phyloP scores from a whole-genome alignment of 2,888 invertebrate genomes.

The Proisotoma minuta region DNA sequence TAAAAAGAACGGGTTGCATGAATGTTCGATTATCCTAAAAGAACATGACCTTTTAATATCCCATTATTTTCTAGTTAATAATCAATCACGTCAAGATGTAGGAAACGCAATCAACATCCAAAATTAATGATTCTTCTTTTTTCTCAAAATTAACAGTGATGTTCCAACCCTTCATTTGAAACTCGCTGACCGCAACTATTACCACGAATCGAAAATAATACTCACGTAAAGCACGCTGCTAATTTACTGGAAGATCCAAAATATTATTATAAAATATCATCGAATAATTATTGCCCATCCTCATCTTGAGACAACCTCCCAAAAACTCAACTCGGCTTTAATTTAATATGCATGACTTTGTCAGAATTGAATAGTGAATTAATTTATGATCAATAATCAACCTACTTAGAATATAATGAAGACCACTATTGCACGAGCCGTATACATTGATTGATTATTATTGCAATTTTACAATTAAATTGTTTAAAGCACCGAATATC shows the following conservation, averaged over 20 bases:
- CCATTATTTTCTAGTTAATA: constrained; percentile 11
- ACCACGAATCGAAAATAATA: not conserved
- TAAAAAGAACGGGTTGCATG: too few relatives aligned
- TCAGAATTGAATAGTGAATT: constrained; percentile 1
- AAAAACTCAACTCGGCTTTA: not conserved
- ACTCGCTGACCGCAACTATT: not conserved
- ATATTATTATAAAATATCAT: not conserved
- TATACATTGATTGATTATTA: too few relatives aligned
- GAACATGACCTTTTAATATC: constrained; percentile 13
- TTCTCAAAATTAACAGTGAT: constrained; percentile 7
- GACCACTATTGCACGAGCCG: not conserved
- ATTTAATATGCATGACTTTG: constrained; percentile 15
- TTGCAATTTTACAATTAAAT: too few relatives aligned
- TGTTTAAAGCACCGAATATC: too few relatives aligned
- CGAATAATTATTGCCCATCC: not conserved
- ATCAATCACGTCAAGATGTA: constrained; percentile 13
- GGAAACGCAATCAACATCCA: constrained; percentile 16
- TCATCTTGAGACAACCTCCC: not conserved
- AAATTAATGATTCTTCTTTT: constrained; percentile 17
- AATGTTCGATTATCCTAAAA: too few relatives aligned
- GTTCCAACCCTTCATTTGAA: not conserved
- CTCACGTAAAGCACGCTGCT: not conserved
- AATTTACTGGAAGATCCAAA: constrained; percentile 3
- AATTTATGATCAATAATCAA: constrained; percentile 11
- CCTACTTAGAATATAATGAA: too few relatives aligned